These are phyloP conservation scores for Disparrhopalites patrizii DNA, from an alignment of 2,888 invertebrate species.

Conservation along the genomic window DNA sequence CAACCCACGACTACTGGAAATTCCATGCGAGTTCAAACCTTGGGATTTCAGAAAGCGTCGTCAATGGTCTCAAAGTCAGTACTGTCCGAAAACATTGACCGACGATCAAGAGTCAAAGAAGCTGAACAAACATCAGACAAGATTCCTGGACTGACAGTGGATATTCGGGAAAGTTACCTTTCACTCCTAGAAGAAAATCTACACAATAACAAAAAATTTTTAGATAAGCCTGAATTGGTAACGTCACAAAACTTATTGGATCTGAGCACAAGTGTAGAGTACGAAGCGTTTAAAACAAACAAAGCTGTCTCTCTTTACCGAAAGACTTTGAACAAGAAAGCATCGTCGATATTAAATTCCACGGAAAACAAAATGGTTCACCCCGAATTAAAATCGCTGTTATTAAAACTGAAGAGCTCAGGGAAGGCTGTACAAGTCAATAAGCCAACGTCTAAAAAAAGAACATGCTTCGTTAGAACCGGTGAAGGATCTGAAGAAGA, in stretches of 20 bases:
- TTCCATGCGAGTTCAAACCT: not conserved
- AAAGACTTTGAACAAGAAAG: slow-evolving; percentile 16
- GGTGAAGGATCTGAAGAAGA: not conserved
- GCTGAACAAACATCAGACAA: slow-evolving; percentile 71
- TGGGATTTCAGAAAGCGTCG: slow-evolving; percentile 13
- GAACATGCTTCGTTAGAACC: not conserved
- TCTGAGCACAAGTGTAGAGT: slow-evolving; percentile 71
- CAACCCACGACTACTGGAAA: not conserved
- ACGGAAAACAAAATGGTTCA: not conserved
- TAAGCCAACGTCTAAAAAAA: not conserved
- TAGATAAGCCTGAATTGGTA: slow-evolving; percentile 50
- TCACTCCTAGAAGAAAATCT: slow-evolving; percentile 67
- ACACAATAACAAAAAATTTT: slow-evolving; percentile 56
- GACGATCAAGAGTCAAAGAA: slow-evolving; percentile 65
- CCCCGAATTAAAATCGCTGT: not conserved
- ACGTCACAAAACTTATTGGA: slow-evolving; percentile 58
- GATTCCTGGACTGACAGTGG: slow-evolving; percentile 69
- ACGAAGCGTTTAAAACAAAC: slow-evolving; percentile 65
- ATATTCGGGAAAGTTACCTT: slow-evolving; percentile 71
- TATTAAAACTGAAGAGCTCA: too few relatives aligned
- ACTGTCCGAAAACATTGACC: slow-evolving; percentile 45
- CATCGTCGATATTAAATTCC: not conserved
- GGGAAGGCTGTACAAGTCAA: too few relatives aligned
- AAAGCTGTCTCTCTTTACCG: slow-evolving; percentile 76
- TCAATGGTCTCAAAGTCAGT: not conserved